Evolutionary conservation across 2,797 vertebrate genomes (phyloP), one percentile per base, ranked within the genome.

Genomic region (Urophycis tenuis): DNA sequence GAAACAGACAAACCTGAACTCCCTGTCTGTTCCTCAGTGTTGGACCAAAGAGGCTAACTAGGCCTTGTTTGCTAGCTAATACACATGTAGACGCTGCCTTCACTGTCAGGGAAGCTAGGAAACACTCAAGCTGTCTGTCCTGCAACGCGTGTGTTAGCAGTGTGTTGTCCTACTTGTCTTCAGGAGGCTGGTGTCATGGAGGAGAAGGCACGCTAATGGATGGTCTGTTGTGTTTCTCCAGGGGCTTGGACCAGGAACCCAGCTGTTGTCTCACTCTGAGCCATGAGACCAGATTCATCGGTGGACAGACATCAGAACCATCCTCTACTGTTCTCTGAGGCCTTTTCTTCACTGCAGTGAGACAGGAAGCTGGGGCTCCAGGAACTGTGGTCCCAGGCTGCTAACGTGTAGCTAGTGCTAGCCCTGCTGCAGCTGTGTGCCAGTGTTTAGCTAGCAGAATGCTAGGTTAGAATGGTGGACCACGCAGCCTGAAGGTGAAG

Each of bases 401-500:
- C 30, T 15, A 30, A 25, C 12, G 29, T 75, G 67, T 69, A 39
- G 33, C 36, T 64, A n/a, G 12, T 29, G 7, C 29, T 60, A 49
- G 22, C 41, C 74, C 64, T 60, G 39, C 1, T 77, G 60, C 69
- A 14, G 74, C 75, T 64, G 14, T 33, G 67, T 83, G 53, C 29
- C 75, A 69, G 78, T 73, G 41, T 77, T 70, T 71, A 41, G 76
- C 71, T 78, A 39, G 76, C 70, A 49, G 15, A 36, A 79, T 75
- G 32, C n/a, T 79, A 17, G 77, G 81, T 74, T 80, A 25, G 60
- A 41, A 83, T 85, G 82, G 79, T 83, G 30, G 74, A 77, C 72
- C 78, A 72, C 35, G 78, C 49, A 73, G 19, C 77, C 53, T 81
- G 53, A 86, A 34, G 69, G 75, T 80, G 71, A 84, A 83, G 85